phyloP scores from a whole-genome alignment of 2,888 invertebrate species.

The Phragmatobia fuliginosa region DNA sequence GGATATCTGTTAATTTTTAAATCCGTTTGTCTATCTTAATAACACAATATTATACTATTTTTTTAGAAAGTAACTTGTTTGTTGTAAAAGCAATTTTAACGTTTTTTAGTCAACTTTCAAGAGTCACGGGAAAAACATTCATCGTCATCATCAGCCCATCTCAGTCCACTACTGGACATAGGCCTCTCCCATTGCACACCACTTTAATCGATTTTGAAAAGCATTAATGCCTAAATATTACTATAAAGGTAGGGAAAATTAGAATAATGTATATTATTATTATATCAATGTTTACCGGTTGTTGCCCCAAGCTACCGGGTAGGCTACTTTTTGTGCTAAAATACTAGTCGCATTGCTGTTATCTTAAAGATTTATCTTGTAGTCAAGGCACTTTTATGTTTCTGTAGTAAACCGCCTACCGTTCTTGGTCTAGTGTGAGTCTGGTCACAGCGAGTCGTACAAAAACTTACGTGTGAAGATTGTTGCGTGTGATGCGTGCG shows the following conservation, averaged over 20 bases:
- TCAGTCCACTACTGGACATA: no score
- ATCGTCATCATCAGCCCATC: no score
- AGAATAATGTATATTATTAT: constrained; percentile 13
- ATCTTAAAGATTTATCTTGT: constrained; percentile 35
- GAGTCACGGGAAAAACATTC: no score
- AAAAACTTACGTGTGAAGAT: constrained; percentile 43
- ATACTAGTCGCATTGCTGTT: constrained; percentile 33
- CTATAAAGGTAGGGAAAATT: not conserved
- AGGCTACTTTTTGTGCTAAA: constrained; percentile 41
- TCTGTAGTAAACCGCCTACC: constrained; percentile 25
- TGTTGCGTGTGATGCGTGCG: constrained; percentile 46
- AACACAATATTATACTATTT: not conserved
- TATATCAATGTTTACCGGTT: constrained; percentile 26
- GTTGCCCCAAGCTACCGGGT: constrained; percentile 37
- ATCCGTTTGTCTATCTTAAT: not conserved
- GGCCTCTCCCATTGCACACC: no score
- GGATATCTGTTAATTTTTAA: not conserved
- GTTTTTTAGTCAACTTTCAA: not conserved
- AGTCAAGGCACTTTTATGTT: constrained; percentile 29
- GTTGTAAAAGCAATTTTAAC: no score
- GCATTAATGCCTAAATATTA: not conserved
- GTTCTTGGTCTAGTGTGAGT: constrained; percentile 44
- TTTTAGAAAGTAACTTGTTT: not conserved
- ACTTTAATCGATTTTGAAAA: no score
- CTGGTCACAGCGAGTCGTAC: constrained; percentile 28